Evolutionary conservation across 2,888 invertebrate genomes (phyloP).

Genomic region (Mesorhabditis sp.): DNA sequence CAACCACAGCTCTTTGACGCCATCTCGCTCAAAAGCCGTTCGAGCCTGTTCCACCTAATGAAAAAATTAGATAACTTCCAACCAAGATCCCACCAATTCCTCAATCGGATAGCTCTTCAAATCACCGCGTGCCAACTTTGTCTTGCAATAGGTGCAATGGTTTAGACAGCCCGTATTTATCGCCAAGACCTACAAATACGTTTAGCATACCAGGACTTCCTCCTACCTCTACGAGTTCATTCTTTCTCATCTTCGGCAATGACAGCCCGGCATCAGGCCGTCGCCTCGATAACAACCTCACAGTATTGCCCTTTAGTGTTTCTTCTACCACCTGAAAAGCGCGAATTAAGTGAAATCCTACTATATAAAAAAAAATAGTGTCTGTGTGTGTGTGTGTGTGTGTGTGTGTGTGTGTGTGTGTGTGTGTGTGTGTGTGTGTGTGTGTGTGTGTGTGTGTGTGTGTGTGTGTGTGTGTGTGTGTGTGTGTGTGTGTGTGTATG

Average conservation of each 20-base stretch:
- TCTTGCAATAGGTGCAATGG: slow-evolving; percentile 97
- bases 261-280: slow-evolving; percentile 78
- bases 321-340: slow-evolving; percentile 78
- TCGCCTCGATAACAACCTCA: slow-evolving; percentile 33
- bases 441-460: not conserved
- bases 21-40: slow-evolving; percentile 66
- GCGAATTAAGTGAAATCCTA: not conserved
- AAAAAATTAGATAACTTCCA: not conserved
- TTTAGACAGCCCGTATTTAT: slow-evolving; percentile 73
- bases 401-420: no score
- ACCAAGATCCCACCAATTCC: slow-evolving; percentile 20
- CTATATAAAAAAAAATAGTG: not conserved
- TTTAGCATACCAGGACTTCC: slow-evolving; percentile 63
- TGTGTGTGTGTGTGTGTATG: not conserved
- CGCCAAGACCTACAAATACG: slow-evolving; percentile 36
- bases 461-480: not conserved
- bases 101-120: slow-evolving; percentile 76
- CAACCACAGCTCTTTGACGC: slow-evolving; percentile 92
- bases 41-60: slow-evolving; percentile 26
- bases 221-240: slow-evolving; percentile 86
- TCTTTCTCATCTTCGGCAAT: slow-evolving; percentile 88
- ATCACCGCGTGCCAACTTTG: slow-evolving; percentile 79
- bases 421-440: no score
- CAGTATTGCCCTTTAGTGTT: slow-evolving; percentile 76
- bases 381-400: not conserved